A percentile compares a stretch with the other conserved stretches of the same genome.
Conservation (phyloP, 2,113 vertebrate genomes). For the Silurus meridionalis region DNA sequence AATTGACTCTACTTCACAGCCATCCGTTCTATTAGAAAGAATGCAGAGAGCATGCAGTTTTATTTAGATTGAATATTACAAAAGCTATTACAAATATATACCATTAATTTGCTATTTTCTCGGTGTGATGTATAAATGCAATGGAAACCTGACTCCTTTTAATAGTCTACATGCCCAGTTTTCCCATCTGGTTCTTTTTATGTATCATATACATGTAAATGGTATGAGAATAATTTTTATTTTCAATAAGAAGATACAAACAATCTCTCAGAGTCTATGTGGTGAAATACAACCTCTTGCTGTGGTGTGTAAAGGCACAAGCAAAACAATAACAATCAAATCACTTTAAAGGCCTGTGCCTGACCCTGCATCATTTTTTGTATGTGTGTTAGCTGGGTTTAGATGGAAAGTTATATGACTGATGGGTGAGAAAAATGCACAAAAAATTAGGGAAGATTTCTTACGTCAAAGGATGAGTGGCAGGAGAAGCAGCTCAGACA, state of each 20-base stretch:
- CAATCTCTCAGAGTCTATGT: neutral
- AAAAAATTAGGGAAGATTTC: neutral
- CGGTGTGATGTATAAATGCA: neutral
- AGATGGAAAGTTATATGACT: conserved; percentile 31
- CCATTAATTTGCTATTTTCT: neutral
- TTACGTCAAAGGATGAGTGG: conserved; percentile 5
- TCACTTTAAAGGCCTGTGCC: conserved; percentile 45
- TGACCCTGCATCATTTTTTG: conserved; percentile 46
- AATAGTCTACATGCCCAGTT: neutral
- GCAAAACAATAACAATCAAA: conserved; percentile 4
- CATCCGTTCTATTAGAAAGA: neutral
- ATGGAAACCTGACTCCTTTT: neutral
- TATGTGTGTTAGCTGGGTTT: conserved; percentile 2
- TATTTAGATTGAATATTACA: neutral
- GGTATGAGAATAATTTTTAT: neutral
- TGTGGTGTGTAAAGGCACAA: neutral
- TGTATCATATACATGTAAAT: neutral
- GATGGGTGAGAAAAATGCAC: conserved; percentile 20
- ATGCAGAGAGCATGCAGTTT: neutral
- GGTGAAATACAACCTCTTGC: neutral
- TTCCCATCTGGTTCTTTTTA: neutral
- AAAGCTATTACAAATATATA: neutral
- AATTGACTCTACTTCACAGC: neutral
- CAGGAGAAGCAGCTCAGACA: conserved; percentile 19
- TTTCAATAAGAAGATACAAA: neutral